Evolutionary conservation across 2,797 vertebrate genomes (phyloP).

Genomic region (Xenentodon cancila): DNA sequence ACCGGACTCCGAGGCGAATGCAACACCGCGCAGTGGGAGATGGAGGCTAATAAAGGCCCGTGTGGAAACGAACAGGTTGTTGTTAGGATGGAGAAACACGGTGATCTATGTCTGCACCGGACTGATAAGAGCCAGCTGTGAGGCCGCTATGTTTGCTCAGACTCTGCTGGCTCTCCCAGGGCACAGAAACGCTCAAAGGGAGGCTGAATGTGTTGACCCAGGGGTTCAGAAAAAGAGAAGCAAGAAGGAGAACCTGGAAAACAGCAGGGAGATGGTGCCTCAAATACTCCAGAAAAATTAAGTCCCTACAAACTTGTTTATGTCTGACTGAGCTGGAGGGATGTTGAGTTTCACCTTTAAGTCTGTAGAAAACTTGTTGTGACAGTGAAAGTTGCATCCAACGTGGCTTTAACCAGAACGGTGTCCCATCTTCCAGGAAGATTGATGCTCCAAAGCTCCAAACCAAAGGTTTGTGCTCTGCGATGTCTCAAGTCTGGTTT

Average conservation of each 20-base stretch:
- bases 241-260: constrained; percentile 10
- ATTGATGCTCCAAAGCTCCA: too few species aligned
- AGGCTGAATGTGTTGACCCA: constrained; percentile 23
- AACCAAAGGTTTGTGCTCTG: too few species aligned
- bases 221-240: constrained; percentile 23
- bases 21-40: constrained; percentile 31
- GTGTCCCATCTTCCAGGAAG: too few species aligned
- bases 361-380: too few species aligned
- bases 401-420: too few species aligned
- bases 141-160: constrained; percentile 43
- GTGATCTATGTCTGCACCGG: constrained; percentile 41
- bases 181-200: constrained; percentile 18
- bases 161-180: constrained; percentile 25
- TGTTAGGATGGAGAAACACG: constrained; percentile 26
- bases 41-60: constrained; percentile 38
- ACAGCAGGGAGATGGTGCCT: background rate
- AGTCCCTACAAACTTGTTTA: too few species aligned
- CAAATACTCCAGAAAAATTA: background rate
- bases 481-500: too few species aligned
- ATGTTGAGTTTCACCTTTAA: too few species aligned
- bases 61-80: constrained; percentile 49
- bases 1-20: constrained; percentile 46
- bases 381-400: too few species aligned
- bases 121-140: constrained; percentile 63
- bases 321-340: too few species aligned